These are phyloP conservation scores for Naso thynnoides DNA, from an alignment of 2,797 vertebrate genomes.

Conservation along the genomic window DNA sequence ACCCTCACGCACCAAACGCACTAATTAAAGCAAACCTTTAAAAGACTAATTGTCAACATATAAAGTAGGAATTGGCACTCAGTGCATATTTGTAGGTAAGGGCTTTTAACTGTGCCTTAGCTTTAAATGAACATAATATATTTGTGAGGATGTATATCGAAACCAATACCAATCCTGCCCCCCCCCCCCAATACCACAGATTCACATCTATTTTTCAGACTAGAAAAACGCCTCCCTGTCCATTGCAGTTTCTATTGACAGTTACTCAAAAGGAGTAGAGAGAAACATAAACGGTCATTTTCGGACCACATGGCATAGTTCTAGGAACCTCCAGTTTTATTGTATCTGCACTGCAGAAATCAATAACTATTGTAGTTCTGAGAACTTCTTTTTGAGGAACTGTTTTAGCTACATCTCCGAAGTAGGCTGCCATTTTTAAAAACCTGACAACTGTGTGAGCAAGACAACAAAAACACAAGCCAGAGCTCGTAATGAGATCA, in stretches of 20 bases:
- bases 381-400: no score
- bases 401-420: no score
- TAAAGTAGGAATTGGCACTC: neutral
- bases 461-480: no score
- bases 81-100: neutral
- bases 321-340: no score
- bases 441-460: no score
- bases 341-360: no score
- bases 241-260: neutral
- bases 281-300: no score
- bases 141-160: slow-evolving; percentile 17
- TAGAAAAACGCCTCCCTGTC: neutral
- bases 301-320: no score
- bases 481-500: no score
- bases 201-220: slow-evolving; percentile 4
- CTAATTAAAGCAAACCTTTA: slow-evolving; percentile 38
- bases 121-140: slow-evolving; percentile 14
- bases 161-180: slow-evolving; percentile 4
- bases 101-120: neutral
- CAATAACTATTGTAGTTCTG: no score
- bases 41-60: slow-evolving; percentile 36
- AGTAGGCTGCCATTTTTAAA: no score
- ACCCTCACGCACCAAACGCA: slow-evolving; percentile 6
- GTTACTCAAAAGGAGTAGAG: neutral
- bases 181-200: neutral